Percentiles rank a stretch among this genome's conserved stretches.
Evolutionary conservation across 1,140 invertebrate species (phyloP).

Genomic region (Calephelis nemesis): DNA sequence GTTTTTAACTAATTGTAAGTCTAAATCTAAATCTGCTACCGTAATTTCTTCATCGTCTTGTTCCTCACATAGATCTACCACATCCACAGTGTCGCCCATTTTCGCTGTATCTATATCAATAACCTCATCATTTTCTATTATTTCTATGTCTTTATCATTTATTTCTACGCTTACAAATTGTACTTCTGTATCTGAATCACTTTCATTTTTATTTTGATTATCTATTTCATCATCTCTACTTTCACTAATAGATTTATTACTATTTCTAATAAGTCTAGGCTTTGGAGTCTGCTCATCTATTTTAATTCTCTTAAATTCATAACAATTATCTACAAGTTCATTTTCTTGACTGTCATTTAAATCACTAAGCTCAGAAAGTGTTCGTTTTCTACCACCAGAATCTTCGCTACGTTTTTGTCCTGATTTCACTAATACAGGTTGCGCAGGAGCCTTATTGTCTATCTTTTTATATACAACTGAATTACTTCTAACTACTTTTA

Average conservation of each 20-base stretch:
- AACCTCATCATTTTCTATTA: conserved; percentile 43
- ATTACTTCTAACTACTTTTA: conserved; percentile 69
- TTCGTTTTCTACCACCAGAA: conserved; percentile 52
- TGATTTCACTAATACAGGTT: conserved; percentile 35
- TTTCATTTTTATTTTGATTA: conserved; percentile 38
- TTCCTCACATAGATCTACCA: conserved; percentile 65
- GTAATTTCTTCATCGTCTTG: conserved; percentile 51
- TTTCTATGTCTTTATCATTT: conserved; percentile 37
- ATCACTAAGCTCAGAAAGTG: conserved; percentile 61
- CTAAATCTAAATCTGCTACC: conserved; percentile 46
- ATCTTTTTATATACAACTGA: conserved; percentile 70
- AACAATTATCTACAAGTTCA: conserved; percentile 63
- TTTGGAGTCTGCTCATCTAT: conserved; percentile 51
- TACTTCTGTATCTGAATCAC: conserved; percentile 62
- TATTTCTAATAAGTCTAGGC: conserved; percentile 61
- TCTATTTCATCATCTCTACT: conserved; percentile 40
- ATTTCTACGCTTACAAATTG: conserved; percentile 57
- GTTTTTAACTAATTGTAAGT: conserved; percentile 47
- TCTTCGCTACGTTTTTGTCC: conserved; percentile 44
- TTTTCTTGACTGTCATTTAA: conserved; percentile 59
- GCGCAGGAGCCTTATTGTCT: conserved; percentile 44
- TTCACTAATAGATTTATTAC: conserved; percentile 42
- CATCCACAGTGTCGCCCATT: conserved; percentile 48
- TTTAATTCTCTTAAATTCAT: conserved; percentile 70
- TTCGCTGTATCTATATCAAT: conserved; percentile 59